Percentiles rank a stretch among this genome's conserved stretches.
Conservation (phyloP, 2,797 vertebrate genomes). For the Anguilla anguilla region DNA sequence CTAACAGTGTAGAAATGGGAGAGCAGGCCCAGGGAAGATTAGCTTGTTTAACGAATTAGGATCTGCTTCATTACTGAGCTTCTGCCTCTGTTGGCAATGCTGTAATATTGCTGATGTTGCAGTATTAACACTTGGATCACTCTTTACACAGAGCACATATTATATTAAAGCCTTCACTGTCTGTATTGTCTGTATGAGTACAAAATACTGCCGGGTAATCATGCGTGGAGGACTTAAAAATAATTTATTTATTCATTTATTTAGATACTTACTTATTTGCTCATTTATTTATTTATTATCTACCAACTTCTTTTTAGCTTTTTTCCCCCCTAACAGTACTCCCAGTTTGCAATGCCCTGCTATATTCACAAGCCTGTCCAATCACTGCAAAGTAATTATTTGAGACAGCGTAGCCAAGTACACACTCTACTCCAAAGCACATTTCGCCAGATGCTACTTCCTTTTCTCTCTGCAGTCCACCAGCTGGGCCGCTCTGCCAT, state of each 20-base stretch:
- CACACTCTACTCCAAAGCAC: neutral
- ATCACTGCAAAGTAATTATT: neutral
- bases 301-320: neutral
- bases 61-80: slow-evolving; percentile 5
- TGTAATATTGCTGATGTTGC: slow-evolving; percentile 10
- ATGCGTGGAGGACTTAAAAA: neutral
- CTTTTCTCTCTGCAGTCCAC: neutral
- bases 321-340: neutral
- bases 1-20: slow-evolving; percentile 27
- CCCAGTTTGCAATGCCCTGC: neutral
- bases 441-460: neutral
- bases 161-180: neutral
- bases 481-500: neutral
- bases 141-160: neutral
- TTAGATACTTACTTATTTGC: too few species aligned
- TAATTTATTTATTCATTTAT: too few species aligned
- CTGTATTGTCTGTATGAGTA: neutral
- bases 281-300: neutral
- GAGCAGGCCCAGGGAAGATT: neutral
- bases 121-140: neutral
- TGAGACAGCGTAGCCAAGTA: neutral
- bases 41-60: slow-evolving; percentile 24
- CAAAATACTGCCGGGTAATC: neutral
- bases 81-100: slow-evolving; percentile 3
- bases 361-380: neutral